Percentiles rank a stretch among this genome's conserved stretches.
phyloP scores from a whole-genome alignment of 2,888 invertebrate species.

The Rhimphoctona megacephalus region DNA sequence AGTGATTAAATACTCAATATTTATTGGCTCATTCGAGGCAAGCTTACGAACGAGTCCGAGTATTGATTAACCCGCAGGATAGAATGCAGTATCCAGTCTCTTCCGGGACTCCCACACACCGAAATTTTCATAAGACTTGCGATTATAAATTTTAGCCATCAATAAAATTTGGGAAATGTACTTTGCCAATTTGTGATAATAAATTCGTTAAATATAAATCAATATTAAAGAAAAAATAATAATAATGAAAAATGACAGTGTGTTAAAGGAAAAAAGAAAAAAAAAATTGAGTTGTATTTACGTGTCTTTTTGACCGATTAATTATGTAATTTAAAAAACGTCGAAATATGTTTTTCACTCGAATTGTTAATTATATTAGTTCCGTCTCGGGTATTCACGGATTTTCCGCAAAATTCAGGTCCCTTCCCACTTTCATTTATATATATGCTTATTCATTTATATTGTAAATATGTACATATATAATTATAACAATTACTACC shows the following conservation, averaged over 20 bases:
- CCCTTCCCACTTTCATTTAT: conserved; percentile 17
- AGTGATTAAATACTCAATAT: conserved; percentile 65
- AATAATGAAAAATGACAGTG: background rate
- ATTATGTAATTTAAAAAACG: conserved; percentile 19
- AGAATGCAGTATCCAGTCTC: conserved; percentile 14
- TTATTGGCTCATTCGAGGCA: conserved; percentile 53
- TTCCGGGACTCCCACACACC: too few species aligned
- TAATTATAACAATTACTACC: conserved; percentile 17
- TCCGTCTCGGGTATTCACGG: background rate
- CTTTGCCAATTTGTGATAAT: too few species aligned
- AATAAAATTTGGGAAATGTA: too few species aligned
- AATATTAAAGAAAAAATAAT: too few species aligned
- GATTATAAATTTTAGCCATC: too few species aligned
- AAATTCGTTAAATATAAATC: background rate
- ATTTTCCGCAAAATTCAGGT: conserved; percentile 60
- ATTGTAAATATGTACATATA: conserved; percentile 5
- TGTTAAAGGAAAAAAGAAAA: background rate
- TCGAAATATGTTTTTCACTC: conserved; percentile 57
- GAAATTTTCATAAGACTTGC: too few species aligned
- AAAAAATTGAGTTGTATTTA: background rate
- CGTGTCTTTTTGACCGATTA: background rate
- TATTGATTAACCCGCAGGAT: conserved; percentile 61
- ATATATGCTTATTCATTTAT: background rate
- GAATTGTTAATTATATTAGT: conserved; percentile 37
- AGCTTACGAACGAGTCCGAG: conserved; percentile 35